Conservation (phyloP, 2,113 vertebrate species). For the Spermophilus dauricus region DNA sequence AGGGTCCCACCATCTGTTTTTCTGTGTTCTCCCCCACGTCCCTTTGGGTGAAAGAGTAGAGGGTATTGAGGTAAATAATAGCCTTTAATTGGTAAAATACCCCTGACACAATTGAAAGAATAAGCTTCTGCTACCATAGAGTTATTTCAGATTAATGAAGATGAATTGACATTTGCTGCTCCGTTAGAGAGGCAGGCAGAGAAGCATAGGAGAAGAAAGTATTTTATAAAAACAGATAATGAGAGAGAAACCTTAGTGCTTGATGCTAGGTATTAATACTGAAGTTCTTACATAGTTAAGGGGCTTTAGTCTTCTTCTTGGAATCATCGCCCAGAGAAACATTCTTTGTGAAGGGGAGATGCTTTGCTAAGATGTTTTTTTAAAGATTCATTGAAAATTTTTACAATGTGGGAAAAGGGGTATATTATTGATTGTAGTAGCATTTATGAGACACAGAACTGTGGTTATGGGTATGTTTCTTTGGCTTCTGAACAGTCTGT, state of each 20-base stretch:
- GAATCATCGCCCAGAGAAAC: background rate
- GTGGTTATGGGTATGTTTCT: conserved; percentile 36
- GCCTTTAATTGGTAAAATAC: background rate
- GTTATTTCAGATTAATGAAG: conserved; percentile 43
- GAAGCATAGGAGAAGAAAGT: background rate
- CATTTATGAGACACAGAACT: conserved; percentile 49
- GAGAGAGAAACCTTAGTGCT: background rate
- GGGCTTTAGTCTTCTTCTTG: background rate
- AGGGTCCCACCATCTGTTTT: background rate
- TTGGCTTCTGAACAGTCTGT: conserved; percentile 80
- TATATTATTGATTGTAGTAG: conserved; percentile 42
- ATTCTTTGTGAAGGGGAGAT: background rate
- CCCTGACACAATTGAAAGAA: background rate
- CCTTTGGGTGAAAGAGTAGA: background rate
- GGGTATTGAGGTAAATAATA: conserved; percentile 17
- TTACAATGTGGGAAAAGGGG: background rate
- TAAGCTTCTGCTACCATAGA: background rate
- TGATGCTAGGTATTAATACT: background rate
- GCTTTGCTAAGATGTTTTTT: background rate
- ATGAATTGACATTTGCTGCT: background rate
- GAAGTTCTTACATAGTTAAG: background rate
- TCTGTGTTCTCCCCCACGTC: background rate
- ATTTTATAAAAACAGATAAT: background rate
- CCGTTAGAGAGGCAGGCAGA: background rate
- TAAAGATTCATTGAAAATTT: conserved; percentile 37